Conservation (phyloP, 2,888 invertebrate species). For the Xestia rhomboidea region DNA sequence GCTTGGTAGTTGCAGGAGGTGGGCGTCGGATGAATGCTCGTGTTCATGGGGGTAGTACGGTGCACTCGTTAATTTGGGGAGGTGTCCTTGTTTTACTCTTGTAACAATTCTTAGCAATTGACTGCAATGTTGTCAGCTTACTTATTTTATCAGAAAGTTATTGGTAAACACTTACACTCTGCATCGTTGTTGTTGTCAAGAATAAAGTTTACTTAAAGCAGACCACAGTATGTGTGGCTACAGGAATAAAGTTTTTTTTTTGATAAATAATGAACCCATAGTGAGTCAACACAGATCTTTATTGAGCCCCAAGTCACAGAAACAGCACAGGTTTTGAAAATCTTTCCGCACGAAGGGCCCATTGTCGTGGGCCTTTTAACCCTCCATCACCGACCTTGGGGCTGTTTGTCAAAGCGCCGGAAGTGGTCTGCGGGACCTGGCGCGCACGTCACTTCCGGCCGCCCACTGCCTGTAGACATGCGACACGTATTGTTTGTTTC, state of each 20-base stretch:
- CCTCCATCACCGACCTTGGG: conserved; percentile 70
- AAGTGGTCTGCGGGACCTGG: conserved; percentile 77
- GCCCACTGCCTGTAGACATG: conserved; percentile 72
- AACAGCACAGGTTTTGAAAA: conserved; percentile 46
- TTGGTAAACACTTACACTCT: background rate
- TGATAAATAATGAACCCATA: background rate
- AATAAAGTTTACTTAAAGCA: background rate
- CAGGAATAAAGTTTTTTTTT: background rate
- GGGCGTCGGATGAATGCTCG: conserved; percentile 1
- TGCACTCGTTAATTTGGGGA: background rate
- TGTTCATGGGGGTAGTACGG: conserved; percentile 1
- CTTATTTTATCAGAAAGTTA: background rate
- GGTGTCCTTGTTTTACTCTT: background rate
- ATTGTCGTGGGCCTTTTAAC: conserved; percentile 63
- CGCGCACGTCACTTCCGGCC: conserved; percentile 77
- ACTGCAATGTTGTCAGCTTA: background rate
- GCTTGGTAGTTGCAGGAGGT: conserved; percentile 14
- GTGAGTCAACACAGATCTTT: conserved; percentile 3
- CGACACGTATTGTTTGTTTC: conserved; percentile 74
- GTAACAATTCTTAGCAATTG: background rate
- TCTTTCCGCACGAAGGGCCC: conserved; percentile 34
- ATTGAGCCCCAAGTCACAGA: conserved; percentile 24
- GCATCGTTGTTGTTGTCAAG: no score
- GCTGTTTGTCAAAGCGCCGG: conserved; percentile 84
- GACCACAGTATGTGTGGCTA: background rate